Base-by-base conservation (phyloP, 2,888 invertebrate species). In the Kuschelorhynchus macadamiae region DNA sequence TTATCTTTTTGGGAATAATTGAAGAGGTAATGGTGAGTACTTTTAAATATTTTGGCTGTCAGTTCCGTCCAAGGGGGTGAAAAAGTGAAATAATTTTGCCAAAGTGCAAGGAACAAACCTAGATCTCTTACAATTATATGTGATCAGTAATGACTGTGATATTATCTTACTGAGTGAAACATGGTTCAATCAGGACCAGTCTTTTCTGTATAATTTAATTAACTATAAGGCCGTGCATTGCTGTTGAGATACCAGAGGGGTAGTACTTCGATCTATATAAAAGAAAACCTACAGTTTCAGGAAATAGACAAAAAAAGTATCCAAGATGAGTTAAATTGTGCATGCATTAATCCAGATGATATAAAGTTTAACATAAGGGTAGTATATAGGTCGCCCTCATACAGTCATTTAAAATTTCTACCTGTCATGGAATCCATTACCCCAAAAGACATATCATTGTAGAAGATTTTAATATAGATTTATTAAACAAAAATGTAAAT, bases 241-340 rank as follows among this genome's bases (percentile, higher is more conserved):
- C 18, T 60, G 60, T 33, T 25, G 60, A 16, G 46, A 49, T 20
- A 49, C 33, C 17, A 60, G 60, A 36, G 60, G 60, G 49, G 49
- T 20, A 49, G 60, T 11, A 49, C 60, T 20, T 49, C 49, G 12
- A 49, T 60, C 16, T 60, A 60, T 42, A 36, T 60, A 12, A 60
- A 49, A 36, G 60, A 60, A 44, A 25, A 7, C 11, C 32, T 57
- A 18, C 11, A 20, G 36, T 57, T 57, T 32, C 21, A 16, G 8
- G 57, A 57, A 44, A 21, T 44, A 16, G 44, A 57, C 8, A 44
- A 57, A 42, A 36, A n/a, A 7, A 42, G 20, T 21, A 25, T 8
- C 14, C n/a, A 5, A 9, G 56, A 56, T 16, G 11, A 14, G 18
- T 16, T 56, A 11, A 56, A 39, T 21, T 42, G 42, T 44, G 21